These are phyloP conservation scores for Agonopterix heracliana DNA, from an alignment of 2,888 invertebrate species.

Conservation along the genomic window DNA sequence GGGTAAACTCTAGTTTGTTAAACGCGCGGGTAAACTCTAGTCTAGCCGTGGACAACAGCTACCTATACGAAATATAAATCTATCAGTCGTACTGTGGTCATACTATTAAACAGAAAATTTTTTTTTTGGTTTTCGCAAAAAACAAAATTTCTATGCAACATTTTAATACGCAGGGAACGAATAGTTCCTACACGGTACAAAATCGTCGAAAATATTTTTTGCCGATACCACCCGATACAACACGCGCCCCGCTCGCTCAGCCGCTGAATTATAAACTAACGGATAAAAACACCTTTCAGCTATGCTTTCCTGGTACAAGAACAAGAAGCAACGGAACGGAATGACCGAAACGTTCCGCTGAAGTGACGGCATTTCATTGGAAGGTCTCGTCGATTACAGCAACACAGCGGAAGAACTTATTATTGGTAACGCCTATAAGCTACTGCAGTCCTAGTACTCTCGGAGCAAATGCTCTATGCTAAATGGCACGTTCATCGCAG, in stretches of 20 bases:
- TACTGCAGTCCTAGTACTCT: neutral
- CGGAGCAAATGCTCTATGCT: neutral
- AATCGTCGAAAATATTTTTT: too few relatives aligned
- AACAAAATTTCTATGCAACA: too few relatives aligned
- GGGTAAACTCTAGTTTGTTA: too few relatives aligned
- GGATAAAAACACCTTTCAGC: neutral
- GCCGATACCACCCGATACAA: neutral
- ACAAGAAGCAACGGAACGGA: neutral
- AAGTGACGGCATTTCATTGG: neutral
- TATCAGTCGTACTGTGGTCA: too few relatives aligned
- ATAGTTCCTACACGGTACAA: neutral
- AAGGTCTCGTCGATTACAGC: neutral
- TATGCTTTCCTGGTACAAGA: neutral
- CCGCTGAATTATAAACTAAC: neutral
- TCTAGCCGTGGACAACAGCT: too few relatives aligned
- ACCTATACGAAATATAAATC: too few relatives aligned
- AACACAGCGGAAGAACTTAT: neutral
- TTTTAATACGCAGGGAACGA: too few relatives aligned
- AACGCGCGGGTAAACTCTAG: too few relatives aligned
- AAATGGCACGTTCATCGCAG: neutral
- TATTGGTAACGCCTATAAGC: neutral
- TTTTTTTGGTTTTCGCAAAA: too few relatives aligned
- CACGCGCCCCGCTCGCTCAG: neutral
- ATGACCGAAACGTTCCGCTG: neutral
- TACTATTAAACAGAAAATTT: too few relatives aligned